A percentile compares a stretch with the other conserved stretches of the same genome.
phyloP scores from a whole-genome alignment of 2,888 invertebrate genomes.

The Drosophila flavopinicola region DNA sequence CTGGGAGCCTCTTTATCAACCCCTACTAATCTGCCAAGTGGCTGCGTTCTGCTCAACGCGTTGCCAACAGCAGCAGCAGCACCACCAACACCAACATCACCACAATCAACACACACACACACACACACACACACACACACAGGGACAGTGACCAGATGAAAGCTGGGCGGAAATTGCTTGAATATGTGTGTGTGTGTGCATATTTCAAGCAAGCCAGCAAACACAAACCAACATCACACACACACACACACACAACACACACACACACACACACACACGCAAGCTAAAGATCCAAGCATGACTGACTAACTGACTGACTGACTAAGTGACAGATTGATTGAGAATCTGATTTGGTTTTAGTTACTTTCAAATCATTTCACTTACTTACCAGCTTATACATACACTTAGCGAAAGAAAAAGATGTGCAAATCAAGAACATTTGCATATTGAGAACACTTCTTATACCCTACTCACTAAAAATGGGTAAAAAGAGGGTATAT shows the following conservation, averaged over 20 bases:
- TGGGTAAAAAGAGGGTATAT: too few species aligned
- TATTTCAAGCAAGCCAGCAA: constrained; percentile 5
- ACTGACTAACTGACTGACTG: neutral
- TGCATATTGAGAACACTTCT: too few species aligned
- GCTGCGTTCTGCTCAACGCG: constrained; percentile 24
- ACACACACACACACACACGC: neutral
- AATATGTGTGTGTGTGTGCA: constrained; percentile 13
- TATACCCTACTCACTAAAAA: too few species aligned
- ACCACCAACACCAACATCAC: neutral
- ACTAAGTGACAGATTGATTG: neutral
- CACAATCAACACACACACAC: neutral
- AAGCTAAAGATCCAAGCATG: neutral
- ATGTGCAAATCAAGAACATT: too few species aligned
- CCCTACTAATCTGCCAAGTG: constrained; percentile 53
- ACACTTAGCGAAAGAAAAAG: too few species aligned
- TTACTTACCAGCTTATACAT: neutral
- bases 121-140: constrained; percentile 3
- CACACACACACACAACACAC: neutral
- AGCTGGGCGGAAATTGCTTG: too few species aligned
- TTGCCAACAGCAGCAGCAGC: constrained; percentile 26
- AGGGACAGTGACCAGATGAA: constrained; percentile 20
- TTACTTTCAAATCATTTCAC: neutral
- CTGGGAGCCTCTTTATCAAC: constrained; percentile 42
- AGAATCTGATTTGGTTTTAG: neutral
- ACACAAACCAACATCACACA: neutral